These are phyloP conservation scores for Lysiphlebus fabarum DNA, from an alignment of 1,140 invertebrate species.

Conservation along the genomic window DNA sequence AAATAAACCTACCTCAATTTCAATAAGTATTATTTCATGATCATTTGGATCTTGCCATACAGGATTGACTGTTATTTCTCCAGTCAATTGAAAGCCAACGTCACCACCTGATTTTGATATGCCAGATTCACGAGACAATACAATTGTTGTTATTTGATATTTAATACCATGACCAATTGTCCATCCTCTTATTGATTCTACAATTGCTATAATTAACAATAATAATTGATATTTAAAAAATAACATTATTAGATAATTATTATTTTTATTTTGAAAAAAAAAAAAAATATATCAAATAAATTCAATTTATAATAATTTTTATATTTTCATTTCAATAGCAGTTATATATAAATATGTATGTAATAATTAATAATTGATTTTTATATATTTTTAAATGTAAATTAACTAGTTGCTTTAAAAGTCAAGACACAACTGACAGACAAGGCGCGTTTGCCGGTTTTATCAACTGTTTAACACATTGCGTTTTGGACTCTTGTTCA, in stretches of 20 bases:
- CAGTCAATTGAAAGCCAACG: conserved; percentile 60
- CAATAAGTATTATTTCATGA: conserved; percentile 47
- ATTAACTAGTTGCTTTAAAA: background rate
- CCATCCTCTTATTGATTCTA: conserved; percentile 42
- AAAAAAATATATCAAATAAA: too few species aligned
- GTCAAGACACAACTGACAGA: too few species aligned
- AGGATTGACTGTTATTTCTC: conserved; percentile 51
- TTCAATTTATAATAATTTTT: too few species aligned
- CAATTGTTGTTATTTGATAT: conserved; percentile 54
- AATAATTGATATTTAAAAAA: conserved; percentile 27
- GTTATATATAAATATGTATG: conserved; percentile 5
- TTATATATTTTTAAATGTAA: background rate
- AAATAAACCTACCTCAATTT: conserved; percentile 45
- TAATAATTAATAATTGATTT: conserved; percentile 6
- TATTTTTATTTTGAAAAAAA: too few species aligned
- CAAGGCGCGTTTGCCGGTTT: too few species aligned
- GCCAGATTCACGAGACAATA: conserved; percentile 55
- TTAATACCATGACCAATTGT: conserved; percentile 38
- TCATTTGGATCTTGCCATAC: conserved; percentile 57
- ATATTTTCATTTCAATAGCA: conserved; percentile 26
- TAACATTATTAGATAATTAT: conserved; percentile 18
- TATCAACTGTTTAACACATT: too few species aligned
- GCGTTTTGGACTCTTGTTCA: too few species aligned
- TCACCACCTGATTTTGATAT: conserved; percentile 49
- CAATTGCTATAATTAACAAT: conserved; percentile 43